Conservation (phyloP, 2,888 invertebrate genomes). For the Caenorhabditis virilis region DNA sequence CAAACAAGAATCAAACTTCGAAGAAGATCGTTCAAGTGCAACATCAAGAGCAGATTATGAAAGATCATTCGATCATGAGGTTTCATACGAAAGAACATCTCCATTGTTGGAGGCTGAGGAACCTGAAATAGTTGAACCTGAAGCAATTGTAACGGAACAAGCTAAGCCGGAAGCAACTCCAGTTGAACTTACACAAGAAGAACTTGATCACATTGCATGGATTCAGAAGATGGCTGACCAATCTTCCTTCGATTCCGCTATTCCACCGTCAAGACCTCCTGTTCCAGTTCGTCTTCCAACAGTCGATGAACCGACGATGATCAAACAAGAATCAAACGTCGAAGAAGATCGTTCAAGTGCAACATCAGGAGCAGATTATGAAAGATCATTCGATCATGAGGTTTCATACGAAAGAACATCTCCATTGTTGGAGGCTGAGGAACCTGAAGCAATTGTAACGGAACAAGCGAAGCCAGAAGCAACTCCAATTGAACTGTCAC, state of each 20-base stretch:
- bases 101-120: constrained; percentile 13
- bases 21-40: neutral
- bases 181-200: constrained; percentile 8
- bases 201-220: constrained; percentile 42
- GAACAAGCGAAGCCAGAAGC: constrained; percentile 9
- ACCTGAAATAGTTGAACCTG: no score
- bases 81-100: neutral
- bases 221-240: constrained; percentile 41
- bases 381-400: neutral
- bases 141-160: no score
- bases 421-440: neutral
- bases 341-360: neutral
- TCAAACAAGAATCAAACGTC: neutral
- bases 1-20: neutral
- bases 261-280: neutral
- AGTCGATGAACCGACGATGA: neutral
- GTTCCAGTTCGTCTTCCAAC: neutral
- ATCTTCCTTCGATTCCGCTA: constrained; percentile 3
- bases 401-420: neutral
- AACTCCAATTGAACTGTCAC: neutral
- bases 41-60: neutral
- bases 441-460: no score
- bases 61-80: neutral
- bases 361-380: neutral
- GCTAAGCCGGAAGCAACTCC: neutral